Percentiles rank a stretch among this genome's conserved stretches.
Evolutionary conservation across 1,140 invertebrate species (phyloP).

Genomic region (Mamestra configurata): DNA sequence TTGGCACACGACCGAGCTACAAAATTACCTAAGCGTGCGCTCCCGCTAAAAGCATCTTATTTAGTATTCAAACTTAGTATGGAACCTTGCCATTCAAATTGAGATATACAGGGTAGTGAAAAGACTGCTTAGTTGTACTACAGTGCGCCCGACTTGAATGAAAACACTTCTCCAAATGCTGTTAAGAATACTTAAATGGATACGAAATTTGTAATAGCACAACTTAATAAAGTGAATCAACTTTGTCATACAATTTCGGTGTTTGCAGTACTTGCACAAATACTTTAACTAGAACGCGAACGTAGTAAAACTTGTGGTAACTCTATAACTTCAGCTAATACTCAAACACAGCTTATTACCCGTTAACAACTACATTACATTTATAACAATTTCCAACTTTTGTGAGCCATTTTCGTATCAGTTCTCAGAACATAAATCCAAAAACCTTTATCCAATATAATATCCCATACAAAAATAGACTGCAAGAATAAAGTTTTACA

Average conservation of each 20-base stretch:
- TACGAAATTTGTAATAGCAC: slow-evolving; percentile 26
- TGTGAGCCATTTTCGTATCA: neutral
- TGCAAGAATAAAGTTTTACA: slow-evolving; percentile 11
- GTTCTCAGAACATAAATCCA: neutral
- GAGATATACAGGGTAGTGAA: slow-evolving; percentile 58
- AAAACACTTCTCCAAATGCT: slow-evolving; percentile 40
- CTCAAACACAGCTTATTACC: neutral
- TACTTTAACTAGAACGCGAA: neutral
- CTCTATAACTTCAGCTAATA: too few relatives aligned
- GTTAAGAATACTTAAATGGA: slow-evolving; percentile 46
- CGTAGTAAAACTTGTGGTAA: neutral
- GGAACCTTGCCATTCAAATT: slow-evolving; percentile 62
- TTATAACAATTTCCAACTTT: neutral
- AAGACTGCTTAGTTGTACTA: slow-evolving; percentile 53
- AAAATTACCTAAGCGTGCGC: slow-evolving; percentile 44
- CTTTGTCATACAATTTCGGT: neutral
- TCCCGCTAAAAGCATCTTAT: slow-evolving; percentile 52
- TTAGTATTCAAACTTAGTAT: slow-evolving; percentile 64
- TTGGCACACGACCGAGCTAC: slow-evolving; percentile 30
- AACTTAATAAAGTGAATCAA: slow-evolving; percentile 21
- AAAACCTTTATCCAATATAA: neutral
- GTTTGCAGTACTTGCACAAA: neutral
- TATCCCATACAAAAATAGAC: slow-evolving; percentile 15
- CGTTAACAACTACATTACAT: neutral
- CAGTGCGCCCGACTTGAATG: slow-evolving; percentile 37